A percentile compares a stretch with the other conserved stretches of the same genome.
phyloP scores from a whole-genome alignment of 2,113 vertebrate species.

The Tupaia tana region DNA sequence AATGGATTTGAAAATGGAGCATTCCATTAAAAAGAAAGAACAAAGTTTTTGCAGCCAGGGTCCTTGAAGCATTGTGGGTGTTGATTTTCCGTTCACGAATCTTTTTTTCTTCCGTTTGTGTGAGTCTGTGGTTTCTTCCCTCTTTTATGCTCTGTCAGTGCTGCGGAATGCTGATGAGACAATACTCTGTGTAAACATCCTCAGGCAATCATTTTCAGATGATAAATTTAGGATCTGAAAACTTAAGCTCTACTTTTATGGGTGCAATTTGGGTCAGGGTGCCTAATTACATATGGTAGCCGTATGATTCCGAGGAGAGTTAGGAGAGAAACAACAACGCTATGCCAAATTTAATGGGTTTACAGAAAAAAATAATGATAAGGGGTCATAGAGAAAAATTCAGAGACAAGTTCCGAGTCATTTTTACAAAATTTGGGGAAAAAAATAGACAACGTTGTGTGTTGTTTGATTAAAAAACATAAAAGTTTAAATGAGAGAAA shows the following conservation, averaged over 20 bases:
- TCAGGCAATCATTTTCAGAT: constrained; percentile 55
- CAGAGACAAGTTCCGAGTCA: neutral
- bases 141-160: constrained; percentile 8
- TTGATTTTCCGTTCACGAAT: neutral
- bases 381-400: neutral
- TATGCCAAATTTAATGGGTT: neutral
- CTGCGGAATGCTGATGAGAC: constrained; percentile 50
- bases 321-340: neutral
- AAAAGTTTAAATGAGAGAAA: neutral
- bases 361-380: neutral
- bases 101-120: neutral
- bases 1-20: constrained; percentile 18
- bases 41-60: neutral
- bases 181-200: neutral
- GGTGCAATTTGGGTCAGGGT: neutral
- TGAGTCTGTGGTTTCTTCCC: neutral
- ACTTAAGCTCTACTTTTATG: neutral
- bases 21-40: neutral
- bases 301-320: neutral
- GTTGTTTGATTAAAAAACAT: neutral
- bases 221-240: constrained; percentile 33
- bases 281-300: neutral
- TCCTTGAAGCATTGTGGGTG: neutral
- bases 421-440: neutral
- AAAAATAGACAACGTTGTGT: neutral